Base-by-base conservation (phyloP, 92 coral and sea anemone species). In the Diadumene lineata region DNA sequence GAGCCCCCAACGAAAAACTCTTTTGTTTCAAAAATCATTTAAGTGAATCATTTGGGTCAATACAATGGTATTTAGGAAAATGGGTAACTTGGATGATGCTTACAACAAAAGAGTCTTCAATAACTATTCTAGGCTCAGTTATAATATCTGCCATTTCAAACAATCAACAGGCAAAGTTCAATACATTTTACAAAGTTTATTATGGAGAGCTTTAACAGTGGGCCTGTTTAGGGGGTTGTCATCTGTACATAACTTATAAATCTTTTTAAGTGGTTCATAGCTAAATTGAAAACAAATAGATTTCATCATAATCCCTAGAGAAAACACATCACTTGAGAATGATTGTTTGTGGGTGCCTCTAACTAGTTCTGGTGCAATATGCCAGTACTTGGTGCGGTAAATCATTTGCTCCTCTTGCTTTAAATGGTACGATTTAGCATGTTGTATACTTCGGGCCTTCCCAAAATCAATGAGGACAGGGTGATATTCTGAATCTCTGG, bases 401-500 rank as follows among this genome's bases (percentile, higher is more conserved):
- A 10, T 55, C 7, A 6, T 29, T 64, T 64, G 69, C 22, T 64
- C 69, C 26, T 64, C 43, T 64, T 26, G 21, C 7, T 17, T 64
- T 24, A 64, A 64, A 7, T 64, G 43, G 31, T 69, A 56, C 43
- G 22, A 11, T 56, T 56, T 56, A 56, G 62, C 62, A 56, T 56
- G 62, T 56, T 56, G 13, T 51, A 74, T 7, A n/a, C 21, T 38
- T 8, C 75, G 25, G 9, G 55, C 8, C 65, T 74, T 74, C 26
- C 84, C 81, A 70, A 72, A 79, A 79, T 79, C 84, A 31, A 79
- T 79, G 1, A 79, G 6, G n/a, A 79, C 81, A n/a, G 81, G 51
- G 30, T 79, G 80, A 29, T 17, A 10, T 4, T 19, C 24, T 21
- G 32, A 15, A 67, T 60, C 27, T 34, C 22, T 55, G 2, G 69